These are phyloP conservation scores for Volucella zonaria DNA, from an alignment of 2,888 invertebrate species.

Conservation along the genomic window DNA sequence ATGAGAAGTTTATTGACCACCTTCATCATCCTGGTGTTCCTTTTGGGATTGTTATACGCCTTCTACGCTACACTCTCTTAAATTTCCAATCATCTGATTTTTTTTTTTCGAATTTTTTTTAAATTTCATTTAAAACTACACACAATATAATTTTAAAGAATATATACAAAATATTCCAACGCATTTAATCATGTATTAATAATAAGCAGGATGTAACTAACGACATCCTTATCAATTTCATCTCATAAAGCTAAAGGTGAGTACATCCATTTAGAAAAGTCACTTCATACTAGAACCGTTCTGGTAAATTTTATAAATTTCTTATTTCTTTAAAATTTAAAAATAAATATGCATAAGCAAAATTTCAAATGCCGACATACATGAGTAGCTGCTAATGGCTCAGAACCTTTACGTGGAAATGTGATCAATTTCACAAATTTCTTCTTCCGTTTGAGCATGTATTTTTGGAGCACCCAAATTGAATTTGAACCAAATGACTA, in stretches of 20 bases:
- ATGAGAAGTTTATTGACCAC: conserved; percentile 88
- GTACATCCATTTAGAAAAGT: conserved; percentile 16
- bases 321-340: too few relatives aligned
- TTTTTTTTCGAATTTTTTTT: neutral
- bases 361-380: too few relatives aligned
- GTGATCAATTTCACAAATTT: too few relatives aligned
- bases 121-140: conserved; percentile 14
- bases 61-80: conserved; percentile 86
- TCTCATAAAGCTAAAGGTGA: conserved; percentile 44
- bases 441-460: too few relatives aligned
- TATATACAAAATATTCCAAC: conserved; percentile 55
- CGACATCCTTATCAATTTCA: conserved; percentile 15
- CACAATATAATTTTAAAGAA: conserved; percentile 54
- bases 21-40: conserved; percentile 87
- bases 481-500: too few relatives aligned
- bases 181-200: conserved; percentile 40
- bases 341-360: too few relatives aligned
- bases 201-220: conserved; percentile 52
- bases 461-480: too few relatives aligned
- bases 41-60: conserved; percentile 87
- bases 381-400: too few relatives aligned
- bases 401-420: too few relatives aligned
- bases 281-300: neutral
- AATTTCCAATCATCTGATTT: neutral
- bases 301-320: too few relatives aligned